Base-by-base conservation (phyloP, 2,888 invertebrate genomes). In the Chaetoderma sp. region DNA sequence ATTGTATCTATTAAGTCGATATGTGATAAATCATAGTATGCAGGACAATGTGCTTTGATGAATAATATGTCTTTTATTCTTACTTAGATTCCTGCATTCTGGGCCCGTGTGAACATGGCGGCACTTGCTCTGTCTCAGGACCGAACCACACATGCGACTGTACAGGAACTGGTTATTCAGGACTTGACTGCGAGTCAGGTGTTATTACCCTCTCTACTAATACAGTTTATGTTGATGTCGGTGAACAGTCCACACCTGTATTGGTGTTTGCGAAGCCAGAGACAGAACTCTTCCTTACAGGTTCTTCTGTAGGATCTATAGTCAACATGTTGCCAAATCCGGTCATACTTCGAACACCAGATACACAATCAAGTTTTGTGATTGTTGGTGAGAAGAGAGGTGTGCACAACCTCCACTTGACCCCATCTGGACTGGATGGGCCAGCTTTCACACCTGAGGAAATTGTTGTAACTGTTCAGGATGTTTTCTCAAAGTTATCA, bases 61-160 rank as follows among this genome's bases (percentile, higher is more conserved):
- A n/a, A n/a, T n/a, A n/a, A n/a, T n/a, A n/a, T n/a, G n/a, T n/a
- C n/a, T n/a, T n/a, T n/a, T n/a, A n/a, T n/a, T n/a, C n/a, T n/a
- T n/a, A n/a, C n/a, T n/a, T n/a, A n/a, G n/a, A n/a, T n/a, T n/a
- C n/a, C n/a, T n/a, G n/a, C n/a, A n/a, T n/a, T n/a, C n/a, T n/a
- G n/a, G n/a, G n/a, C n/a, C n/a, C n/a, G n/a, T n/a, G n/a, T n/a
- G n/a, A n/a, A n/a, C n/a, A n/a, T n/a, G n/a, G n/a, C n/a, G n/a
- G n/a, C n/a, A n/a, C n/a, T n/a, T n/a, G n/a, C n/a, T n/a, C n/a
- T n/a, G n/a, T n/a, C n/a, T n/a, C n/a, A n/a, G n/a, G n/a, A n/a
- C n/a, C n/a, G n/a, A n/a, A n/a, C n/a, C n/a, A n/a, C n/a, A 27
- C 52, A 2, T 52, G 52, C 32, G 32, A 52, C 32, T 52, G 52